Base-by-base conservation (phyloP, 2,797 vertebrate species). In the Chelon auratus region DNA sequence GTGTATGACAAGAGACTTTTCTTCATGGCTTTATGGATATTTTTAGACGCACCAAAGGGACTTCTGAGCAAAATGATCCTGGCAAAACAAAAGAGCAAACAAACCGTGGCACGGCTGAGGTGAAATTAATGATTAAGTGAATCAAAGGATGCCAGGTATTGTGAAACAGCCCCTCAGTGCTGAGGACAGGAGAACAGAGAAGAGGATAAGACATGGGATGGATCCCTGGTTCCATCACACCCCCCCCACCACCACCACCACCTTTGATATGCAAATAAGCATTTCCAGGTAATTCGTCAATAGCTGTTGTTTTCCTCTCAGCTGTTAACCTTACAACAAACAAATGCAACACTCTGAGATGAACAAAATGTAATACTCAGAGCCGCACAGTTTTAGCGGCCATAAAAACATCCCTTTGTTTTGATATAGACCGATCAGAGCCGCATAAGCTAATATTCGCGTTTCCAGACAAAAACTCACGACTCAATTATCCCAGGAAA, bases 401-500 rank as follows among this genome's bases (percentile, higher is more conserved):
- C 39, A 52, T 45, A 15, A 58, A 26, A 59, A 68, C 42, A n/a
- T 59, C 36, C 56, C 30, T 80, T 80, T 72, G 65, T 82, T 72
- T 83, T 83, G 71, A 78, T 77, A 48, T 54, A 40, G 83, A 68
- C 72, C 73, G 76, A 87, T 87, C 71, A 60, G 58, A 51, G 77
- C 53, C 61, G 62, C 72, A 63, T 77, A 72, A 83, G 79, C 72
- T 75, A 60, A 87, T 78, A 79, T 83, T 77, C 81, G 61, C 62
- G 53, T 85, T 87, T 87, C 60, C 60, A 78, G 72, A 85, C 74
- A 86, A 89, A 87, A 88, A 78, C 74, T 61, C 78, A 70, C 24
- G 55, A 90, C 87, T 89, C 80, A 83, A 87, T 92, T 87, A 91
- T 86, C 57, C 69, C 65, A 68, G 72, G 76, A 87, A 88, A 81